Conservation (phyloP, 2,888 invertebrate genomes). For the Eutolmus rufibarbis region DNA sequence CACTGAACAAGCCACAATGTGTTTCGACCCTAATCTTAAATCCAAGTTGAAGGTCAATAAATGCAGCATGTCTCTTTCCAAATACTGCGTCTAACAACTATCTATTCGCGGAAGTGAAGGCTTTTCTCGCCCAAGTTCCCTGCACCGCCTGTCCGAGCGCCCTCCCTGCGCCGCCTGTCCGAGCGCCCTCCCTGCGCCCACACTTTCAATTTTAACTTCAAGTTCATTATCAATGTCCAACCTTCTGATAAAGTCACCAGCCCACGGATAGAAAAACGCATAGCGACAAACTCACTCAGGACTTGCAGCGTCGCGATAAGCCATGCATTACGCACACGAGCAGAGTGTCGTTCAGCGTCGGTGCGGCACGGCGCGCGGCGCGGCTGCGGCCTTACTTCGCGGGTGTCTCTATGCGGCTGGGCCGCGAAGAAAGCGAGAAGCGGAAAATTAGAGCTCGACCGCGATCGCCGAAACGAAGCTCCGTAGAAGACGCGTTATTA, state of each 20-base stretch:
- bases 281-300: neutral
- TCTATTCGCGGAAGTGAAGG: neutral
- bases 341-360: neutral
- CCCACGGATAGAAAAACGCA: neutral
- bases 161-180: neutral
- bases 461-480: neutral
- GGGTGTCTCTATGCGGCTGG: neutral
- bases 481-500: neutral
- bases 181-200: neutral
- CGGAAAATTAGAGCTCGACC: neutral
- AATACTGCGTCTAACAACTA: neutral
- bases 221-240: slow-evolving; percentile 23
- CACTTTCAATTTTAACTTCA: neutral
- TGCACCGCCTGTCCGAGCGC: too few relatives aligned
- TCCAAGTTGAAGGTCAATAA: neutral
- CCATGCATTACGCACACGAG: slow-evolving; percentile 5
- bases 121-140: neutral
- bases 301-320: neutral
- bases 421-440: neutral
- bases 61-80: neutral
- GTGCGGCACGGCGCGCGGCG: too few relatives aligned
- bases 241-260: slow-evolving; percentile 11
- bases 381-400: neutral
- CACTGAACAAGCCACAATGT: too few relatives aligned
- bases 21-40: neutral